phyloP scores from a whole-genome alignment of 2,797 vertebrate genomes.

The Cynodonichthys magdalenae region DNA sequence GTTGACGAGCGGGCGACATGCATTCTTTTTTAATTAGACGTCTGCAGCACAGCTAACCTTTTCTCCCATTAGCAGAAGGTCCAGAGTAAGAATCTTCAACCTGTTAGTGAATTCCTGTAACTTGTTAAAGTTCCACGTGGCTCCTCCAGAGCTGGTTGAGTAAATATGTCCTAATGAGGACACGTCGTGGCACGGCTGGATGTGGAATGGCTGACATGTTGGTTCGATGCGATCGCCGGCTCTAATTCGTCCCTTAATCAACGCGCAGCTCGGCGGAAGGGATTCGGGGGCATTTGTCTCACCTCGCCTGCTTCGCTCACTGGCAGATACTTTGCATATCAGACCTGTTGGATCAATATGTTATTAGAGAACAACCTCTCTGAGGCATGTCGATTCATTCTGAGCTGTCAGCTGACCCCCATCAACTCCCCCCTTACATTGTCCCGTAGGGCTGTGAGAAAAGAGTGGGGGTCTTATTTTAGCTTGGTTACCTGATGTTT shows the following conservation, averaged over 20 bases:
- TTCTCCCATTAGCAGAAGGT: neutral
- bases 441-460: conserved; percentile 69
- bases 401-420: conserved; percentile 83
- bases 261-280: conserved; percentile 78
- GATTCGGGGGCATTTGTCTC: conserved; percentile 83
- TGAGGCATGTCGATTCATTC: conserved; percentile 89
- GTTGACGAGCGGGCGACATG: too few relatives aligned
- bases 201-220: conserved; percentile 49
- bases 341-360: conserved; percentile 88
- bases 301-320: conserved; percentile 71
- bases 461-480: conserved; percentile 71
- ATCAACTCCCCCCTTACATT: conserved; percentile 19
- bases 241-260: conserved; percentile 82
- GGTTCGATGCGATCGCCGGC: conserved; percentile 61
- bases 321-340: conserved; percentile 89
- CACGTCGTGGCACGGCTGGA: conserved; percentile 36
- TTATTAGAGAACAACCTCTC: conserved; percentile 94
- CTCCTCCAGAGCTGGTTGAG: conserved; percentile 34
- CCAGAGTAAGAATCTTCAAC: conserved; percentile 14
- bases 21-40: too few relatives aligned
- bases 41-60: conserved; percentile 5
- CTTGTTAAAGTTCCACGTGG: conserved; percentile 37
- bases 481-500: conserved; percentile 50
- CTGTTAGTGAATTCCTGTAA: conserved; percentile 17
- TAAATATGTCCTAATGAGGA: conserved; percentile 58